Percentiles rank a stretch among this genome's conserved stretches.
phyloP scores from a whole-genome alignment of 1,140 invertebrate species.

The Dendroctonus valens region DNA sequence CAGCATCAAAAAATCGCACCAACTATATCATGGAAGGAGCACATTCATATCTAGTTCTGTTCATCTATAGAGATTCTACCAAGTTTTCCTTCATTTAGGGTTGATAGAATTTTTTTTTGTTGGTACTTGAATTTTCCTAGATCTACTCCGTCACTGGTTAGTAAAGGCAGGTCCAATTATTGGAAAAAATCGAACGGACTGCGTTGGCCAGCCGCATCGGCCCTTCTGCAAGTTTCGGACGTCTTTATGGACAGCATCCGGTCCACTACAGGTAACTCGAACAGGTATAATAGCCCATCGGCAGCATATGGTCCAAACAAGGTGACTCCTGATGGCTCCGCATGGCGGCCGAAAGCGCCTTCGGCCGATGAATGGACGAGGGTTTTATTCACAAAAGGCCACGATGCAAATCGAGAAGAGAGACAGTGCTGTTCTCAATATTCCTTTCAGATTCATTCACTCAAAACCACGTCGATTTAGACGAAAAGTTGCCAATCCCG shows the following conservation, averaged over 20 bases:
- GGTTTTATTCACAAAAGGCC: slow-evolving; percentile 14
- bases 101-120: too few species aligned
- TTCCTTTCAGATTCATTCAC: too few species aligned
- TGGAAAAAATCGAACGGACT: slow-evolving; percentile 26
- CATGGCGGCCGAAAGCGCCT: not conserved
- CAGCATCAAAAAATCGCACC: too few species aligned
- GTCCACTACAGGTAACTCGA: slow-evolving; percentile 26
- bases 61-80: too few species aligned
- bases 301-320: slow-evolving; percentile 27
- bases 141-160: slow-evolving; percentile 13
- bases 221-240: slow-evolving; percentile 14
- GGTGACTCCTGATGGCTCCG: slow-evolving; percentile 20
- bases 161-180: slow-evolving; percentile 21
- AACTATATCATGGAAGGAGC: too few species aligned
- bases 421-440: too few species aligned
- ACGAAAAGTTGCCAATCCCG: too few species aligned
- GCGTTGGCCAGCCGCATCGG: slow-evolving; percentile 11
- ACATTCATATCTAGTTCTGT: too few species aligned
- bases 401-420: too few species aligned
- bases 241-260: slow-evolving; percentile 29
- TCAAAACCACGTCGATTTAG: too few species aligned
- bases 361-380: slow-evolving; percentile 14
- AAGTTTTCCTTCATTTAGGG: too few species aligned
- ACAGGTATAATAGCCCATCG: slow-evolving; percentile 28
- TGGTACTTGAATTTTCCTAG: too few species aligned